These are phyloP conservation scores for Lutjanus campechanus DNA, from an alignment of 2,797 vertebrate genomes.

Conservation along the genomic window DNA sequence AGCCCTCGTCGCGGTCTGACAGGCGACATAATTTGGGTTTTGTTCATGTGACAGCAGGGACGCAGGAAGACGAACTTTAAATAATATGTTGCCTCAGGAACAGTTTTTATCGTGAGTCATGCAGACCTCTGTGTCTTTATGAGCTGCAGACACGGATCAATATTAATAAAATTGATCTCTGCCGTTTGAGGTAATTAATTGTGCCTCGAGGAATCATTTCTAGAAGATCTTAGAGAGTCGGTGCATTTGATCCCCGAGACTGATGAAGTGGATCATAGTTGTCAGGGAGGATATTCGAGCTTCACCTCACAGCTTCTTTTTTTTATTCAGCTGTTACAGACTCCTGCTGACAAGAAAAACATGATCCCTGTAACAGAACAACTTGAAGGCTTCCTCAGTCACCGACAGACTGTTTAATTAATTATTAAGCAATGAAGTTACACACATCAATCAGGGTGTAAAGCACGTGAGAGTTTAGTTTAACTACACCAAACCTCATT, in stretches of 20 bases:
- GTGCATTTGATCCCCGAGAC: not conserved
- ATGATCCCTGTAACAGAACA: not conserved
- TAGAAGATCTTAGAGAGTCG: not conserved
- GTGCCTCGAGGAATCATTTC: not conserved
- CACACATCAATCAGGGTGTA: not conserved
- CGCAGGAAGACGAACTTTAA: not conserved
- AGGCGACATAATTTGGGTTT: not conserved
- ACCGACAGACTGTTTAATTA: not conserved
- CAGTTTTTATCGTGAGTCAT: constrained; percentile 7
- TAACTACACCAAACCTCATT: no score
- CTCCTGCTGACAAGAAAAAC: not conserved
- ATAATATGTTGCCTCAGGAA: constrained; percentile 7
- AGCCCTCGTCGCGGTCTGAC: not conserved
- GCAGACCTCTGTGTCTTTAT: constrained; percentile 7
- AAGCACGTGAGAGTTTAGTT: no score
- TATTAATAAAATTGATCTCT: constrained; percentile 3
- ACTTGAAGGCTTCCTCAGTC: no score
- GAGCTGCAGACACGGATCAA: constrained; percentile 20
- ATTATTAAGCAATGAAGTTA: not conserved
- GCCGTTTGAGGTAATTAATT: constrained; percentile 2
- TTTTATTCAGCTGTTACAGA: not conserved
- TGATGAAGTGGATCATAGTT: not conserved
- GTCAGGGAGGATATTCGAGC: not conserved
- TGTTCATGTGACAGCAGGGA: constrained; percentile 1
- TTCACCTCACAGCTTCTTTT: not conserved